phyloP scores from a whole-genome alignment of 2,888 invertebrate species.

The Liopterus haemorrhoidalis region DNA sequence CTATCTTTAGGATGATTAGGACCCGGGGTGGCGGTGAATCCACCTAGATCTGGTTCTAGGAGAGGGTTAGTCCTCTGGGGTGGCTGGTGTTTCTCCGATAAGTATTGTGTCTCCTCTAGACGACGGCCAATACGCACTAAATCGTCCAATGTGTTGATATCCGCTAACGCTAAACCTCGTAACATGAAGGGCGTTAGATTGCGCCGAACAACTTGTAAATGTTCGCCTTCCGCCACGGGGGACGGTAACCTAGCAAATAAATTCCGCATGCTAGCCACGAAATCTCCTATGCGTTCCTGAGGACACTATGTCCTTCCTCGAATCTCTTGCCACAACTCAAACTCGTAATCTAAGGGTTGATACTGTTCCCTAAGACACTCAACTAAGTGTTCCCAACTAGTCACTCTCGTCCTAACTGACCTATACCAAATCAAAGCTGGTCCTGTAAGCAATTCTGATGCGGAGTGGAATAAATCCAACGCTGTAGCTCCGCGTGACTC shows the following conservation, averaged over 20 bases:
- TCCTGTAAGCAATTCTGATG: constrained; percentile 23
- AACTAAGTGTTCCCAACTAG: constrained; percentile 3
- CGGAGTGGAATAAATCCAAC: constrained; percentile 16
- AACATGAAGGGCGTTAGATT: constrained; percentile 6
- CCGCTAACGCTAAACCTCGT: background rate
- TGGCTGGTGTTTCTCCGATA: background rate
- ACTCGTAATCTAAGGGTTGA: constrained; percentile 24
- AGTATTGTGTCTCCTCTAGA: background rate
- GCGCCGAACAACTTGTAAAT: background rate
- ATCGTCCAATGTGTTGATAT: background rate
- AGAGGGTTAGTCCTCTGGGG: background rate
- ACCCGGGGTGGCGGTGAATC: constrained; percentile 6
- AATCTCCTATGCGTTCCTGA: constrained; percentile 19
- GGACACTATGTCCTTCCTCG: constrained; percentile 20
- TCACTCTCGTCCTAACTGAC: constrained; percentile 2
- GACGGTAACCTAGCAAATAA: constrained; percentile 16
- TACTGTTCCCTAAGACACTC: constrained; percentile 7
- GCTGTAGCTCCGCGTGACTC: constrained; percentile 22
- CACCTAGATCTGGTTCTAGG: constrained; percentile 3
- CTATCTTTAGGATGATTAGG: too few relatives aligned
- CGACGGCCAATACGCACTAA: background rate
- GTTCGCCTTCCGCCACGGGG: background rate
- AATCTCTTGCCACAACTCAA: constrained; percentile 21
- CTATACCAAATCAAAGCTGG: constrained; percentile 25
- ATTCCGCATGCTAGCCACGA: constrained; percentile 23